Base-by-base conservation (phyloP, 2,888 invertebrate genomes). In the Drosophila paranaensis region DNA sequence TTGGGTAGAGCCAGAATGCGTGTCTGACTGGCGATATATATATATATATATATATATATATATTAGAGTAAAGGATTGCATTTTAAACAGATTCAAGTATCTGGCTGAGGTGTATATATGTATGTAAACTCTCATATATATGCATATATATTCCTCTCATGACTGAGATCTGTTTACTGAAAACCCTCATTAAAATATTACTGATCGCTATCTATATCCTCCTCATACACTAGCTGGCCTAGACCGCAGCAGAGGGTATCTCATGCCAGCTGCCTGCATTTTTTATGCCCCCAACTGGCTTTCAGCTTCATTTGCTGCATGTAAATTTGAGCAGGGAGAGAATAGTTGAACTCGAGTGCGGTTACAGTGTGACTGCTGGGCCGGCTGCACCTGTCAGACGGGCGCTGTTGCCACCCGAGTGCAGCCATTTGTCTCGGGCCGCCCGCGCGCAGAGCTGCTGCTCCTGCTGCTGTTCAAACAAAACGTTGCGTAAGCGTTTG, bases 401-500 rank as follows among this genome's bases (percentile, higher is more conserved):
- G 33, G 33, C 33, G 10, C 81, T 79, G 75, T 69, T 80, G 72
- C 71, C 81, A 66, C 71, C 74, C 76, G 71, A 65, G 39, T 63
- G 71, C 69, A 72, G 81, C 88, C 82, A 84, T 84, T 84, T 84
- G 85, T 87, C 81, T 84, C 69, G 61, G n/a, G 45, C 45, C 25
- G 8, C 13, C 20, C 25, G 35, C 45, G 42, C 51, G 43, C 55
- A 35, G 0, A 13, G 51, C 51, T 37, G 48, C 27, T 70, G 79
- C 64, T 71, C 10, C 5, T 11, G 45, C 46, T 46, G 42, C 51
- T 68, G 79, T 63, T 73, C 78, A 75, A 75, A 74, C 82, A 84
- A 74, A 79, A 71, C 84, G 85, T 82, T 84, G 83, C 85, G 85
- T 82, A 87, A 87, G 82, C 83, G 78, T 79, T 83, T 77, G 80